Evolutionary conservation across 1,140 invertebrate genomes (phyloP).

Genomic region (Andricus grossulariae): DNA sequence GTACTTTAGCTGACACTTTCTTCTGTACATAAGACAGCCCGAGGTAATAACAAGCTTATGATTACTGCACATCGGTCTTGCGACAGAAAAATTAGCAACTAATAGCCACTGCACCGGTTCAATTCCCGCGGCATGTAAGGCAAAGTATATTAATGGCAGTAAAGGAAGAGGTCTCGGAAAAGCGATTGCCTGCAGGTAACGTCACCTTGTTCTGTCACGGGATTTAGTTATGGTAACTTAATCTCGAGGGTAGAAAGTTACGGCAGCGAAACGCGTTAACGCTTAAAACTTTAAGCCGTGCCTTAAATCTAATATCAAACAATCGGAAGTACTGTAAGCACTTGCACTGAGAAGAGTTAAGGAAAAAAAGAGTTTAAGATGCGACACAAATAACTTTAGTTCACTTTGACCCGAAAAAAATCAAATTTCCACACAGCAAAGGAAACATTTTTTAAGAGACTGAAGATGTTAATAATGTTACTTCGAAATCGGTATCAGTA

Average conservation of each 20-base stretch:
- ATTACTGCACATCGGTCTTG: slow-evolving; percentile 51
- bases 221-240: slow-evolving; percentile 27
- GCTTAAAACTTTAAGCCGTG: slow-evolving; percentile 21
- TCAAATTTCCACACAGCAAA: no score
- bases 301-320: slow-evolving; percentile 24
- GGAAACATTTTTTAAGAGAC: no score
- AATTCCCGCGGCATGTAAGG: slow-evolving; percentile 45
- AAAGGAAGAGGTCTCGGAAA: slow-evolving; percentile 49
- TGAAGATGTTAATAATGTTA: no score
- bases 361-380: not conserved
- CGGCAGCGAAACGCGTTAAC: slow-evolving; percentile 25
- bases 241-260: slow-evolving; percentile 28
- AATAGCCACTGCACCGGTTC: slow-evolving; percentile 43
- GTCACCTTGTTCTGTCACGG: slow-evolving; percentile 18
- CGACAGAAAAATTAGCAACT: slow-evolving; percentile 46
- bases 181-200: slow-evolving; percentile 51
- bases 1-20: not conserved
- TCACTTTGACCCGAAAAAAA: no score
- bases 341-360: not conserved
- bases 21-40: slow-evolving; percentile 37
- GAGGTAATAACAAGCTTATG: slow-evolving; percentile 47
- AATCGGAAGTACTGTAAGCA: slow-evolving; percentile 11
- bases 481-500: no score
- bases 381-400: no score
- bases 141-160: slow-evolving; percentile 54